phyloP scores from a whole-genome alignment of 2,888 invertebrate species.

The Rhaphigaster nebulosa region DNA sequence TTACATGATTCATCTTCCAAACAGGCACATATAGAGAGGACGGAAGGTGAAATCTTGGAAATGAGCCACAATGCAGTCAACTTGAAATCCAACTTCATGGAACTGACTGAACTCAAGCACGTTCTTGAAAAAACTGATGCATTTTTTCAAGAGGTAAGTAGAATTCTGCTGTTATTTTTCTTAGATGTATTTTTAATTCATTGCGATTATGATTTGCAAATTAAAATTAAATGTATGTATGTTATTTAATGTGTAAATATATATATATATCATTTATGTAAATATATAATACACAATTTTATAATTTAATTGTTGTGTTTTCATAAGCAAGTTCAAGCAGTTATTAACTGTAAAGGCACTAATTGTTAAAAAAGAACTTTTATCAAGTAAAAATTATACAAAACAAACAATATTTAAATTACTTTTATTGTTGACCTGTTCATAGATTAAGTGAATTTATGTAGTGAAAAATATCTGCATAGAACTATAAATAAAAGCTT shows the following conservation, averaged over 20 bases:
- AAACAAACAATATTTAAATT: neutral
- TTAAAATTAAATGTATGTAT: neutral
- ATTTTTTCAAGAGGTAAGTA: constrained; percentile 81
- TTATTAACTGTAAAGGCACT: neutral
- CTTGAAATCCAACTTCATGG: constrained; percentile 90
- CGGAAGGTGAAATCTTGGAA: constrained; percentile 94
- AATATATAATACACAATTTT: neutral
- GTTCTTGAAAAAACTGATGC: constrained; percentile 93
- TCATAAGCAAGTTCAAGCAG: neutral
- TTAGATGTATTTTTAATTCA: neutral
- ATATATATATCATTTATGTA: constrained; percentile 6
- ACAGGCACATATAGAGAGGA: constrained; percentile 90
- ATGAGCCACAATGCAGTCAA: constrained; percentile 93
- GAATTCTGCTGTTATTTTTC: neutral
- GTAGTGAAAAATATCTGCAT: neutral
- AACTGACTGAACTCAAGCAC: constrained; percentile 90
- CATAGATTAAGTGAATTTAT: neutral
- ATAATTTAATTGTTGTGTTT: constrained; percentile 4
- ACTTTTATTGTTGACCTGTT: constrained; percentile 26
- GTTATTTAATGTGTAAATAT: neutral
- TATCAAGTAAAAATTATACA: neutral
- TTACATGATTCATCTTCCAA: neutral
- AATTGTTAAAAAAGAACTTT: neutral
- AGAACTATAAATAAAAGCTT: neutral
- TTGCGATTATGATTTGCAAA: neutral